Evolutionary conservation across 2,888 invertebrate genomes (phyloP).

Genomic region (Rotaria socialis): DNA sequence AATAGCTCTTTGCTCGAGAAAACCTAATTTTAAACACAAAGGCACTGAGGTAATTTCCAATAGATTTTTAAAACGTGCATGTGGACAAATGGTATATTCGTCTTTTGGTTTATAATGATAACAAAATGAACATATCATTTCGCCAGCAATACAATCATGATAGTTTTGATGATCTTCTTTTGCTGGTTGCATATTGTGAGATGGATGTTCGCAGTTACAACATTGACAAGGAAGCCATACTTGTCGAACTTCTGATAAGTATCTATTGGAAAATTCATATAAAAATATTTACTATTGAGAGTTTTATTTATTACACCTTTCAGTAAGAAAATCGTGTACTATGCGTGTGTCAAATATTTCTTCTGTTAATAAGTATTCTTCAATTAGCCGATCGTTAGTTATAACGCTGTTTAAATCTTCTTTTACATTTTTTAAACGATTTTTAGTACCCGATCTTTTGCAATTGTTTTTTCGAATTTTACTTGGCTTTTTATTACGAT

Average conservation of each 20-base stretch:
- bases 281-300: too few relatives aligned
- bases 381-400: too few relatives aligned
- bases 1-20: neutral
- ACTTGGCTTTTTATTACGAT: too few relatives aligned
- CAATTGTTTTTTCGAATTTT: too few relatives aligned
- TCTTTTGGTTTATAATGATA: neutral
- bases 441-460: too few relatives aligned
- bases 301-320: too few relatives aligned
- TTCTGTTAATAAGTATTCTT: too few relatives aligned
- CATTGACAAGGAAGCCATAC: neutral
- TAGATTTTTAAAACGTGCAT: neutral
- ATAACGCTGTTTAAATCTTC: too few relatives aligned
- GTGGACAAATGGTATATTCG: neutral
- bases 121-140: neutral
- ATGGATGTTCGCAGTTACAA: neutral
- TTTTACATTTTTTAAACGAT: too few relatives aligned
- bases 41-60: neutral
- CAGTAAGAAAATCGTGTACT: too few relatives aligned
- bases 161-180: neutral
- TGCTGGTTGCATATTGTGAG: neutral
- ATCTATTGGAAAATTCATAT: neutral
- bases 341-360: too few relatives aligned
- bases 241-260: neutral
- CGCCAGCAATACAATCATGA: neutral
- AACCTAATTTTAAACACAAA: neutral